A percentile compares a stretch with the other conserved stretches of the same genome.
phyloP scores from a whole-genome alignment of 2,797 vertebrate species.

The Manis pentadactyla region DNA sequence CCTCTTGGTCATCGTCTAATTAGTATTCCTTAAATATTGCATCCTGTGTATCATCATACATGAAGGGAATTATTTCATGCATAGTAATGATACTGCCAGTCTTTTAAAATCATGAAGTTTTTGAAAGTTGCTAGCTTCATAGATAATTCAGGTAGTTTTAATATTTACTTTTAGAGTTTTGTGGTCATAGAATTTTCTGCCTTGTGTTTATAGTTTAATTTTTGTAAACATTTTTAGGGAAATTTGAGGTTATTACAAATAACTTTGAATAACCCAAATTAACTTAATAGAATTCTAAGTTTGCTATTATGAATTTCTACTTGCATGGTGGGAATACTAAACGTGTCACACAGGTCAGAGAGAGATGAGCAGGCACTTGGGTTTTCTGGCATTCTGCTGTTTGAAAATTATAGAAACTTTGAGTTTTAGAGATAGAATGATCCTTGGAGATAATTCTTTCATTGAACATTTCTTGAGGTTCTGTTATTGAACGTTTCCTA shows the following conservation, averaged over 20 bases:
- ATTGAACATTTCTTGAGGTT: neutral
- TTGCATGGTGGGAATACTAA: neutral
- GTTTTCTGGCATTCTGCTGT: neutral
- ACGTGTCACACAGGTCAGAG: neutral
- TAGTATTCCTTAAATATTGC: neutral
- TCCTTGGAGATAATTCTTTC: neutral
- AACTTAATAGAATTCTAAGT: neutral
- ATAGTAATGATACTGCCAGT: neutral
- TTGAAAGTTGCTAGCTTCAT: neutral
- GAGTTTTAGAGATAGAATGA: neutral
- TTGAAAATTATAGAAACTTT: neutral
- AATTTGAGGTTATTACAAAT: neutral
- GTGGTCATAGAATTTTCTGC: neutral
- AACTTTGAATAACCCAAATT: neutral
- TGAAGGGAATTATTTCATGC: neutral
- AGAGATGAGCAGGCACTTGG: neutral
- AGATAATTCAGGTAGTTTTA: neutral
- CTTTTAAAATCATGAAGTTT: conserved; percentile 5
- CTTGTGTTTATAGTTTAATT: conserved; percentile 14
- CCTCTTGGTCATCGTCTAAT: neutral
- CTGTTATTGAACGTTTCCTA: neutral
- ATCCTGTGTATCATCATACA: neutral
- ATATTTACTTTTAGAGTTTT: neutral
- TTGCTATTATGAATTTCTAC: neutral
- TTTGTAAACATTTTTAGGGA: neutral